These are phyloP conservation scores for Schizothorax lantsangensis DNA, from an alignment of 2,797 vertebrate genomes.

Conservation along the genomic window DNA sequence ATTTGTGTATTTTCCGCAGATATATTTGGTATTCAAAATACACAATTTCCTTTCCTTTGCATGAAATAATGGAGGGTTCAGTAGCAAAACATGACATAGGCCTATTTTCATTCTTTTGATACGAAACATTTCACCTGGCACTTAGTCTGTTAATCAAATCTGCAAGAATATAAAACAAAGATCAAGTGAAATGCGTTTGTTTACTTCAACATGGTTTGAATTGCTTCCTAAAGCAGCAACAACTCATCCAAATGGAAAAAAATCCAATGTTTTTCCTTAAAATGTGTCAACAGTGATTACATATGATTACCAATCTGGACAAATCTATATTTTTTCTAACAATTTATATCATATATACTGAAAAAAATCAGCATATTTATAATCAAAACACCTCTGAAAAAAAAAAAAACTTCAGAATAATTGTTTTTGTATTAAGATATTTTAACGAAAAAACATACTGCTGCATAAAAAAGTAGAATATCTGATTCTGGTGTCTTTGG, in stretches of 20 bases:
- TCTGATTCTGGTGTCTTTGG: no score
- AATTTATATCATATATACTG: not conserved
- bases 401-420: not conserved
- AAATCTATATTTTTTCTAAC: not conserved
- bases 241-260: not conserved
- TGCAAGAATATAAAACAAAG: not conserved
- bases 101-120: not conserved
- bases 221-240: not conserved
- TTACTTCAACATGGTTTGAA: not conserved
- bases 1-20: slow-evolving; percentile 31
- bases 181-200: not conserved
- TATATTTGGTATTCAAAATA: slow-evolving; percentile 55
- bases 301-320: no score
- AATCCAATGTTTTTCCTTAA: not conserved
- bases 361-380: not conserved
- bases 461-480: not conserved
- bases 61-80: not conserved
- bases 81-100: not conserved
- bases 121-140: not conserved
- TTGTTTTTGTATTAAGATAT: not conserved
- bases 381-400: not conserved
- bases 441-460: not conserved
- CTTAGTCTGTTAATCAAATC: not conserved
- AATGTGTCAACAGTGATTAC: not conserved
- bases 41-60: slow-evolving; percentile 42